Base-by-base conservation (phyloP, 2,888 invertebrate genomes). In the Hesperia comma region DNA sequence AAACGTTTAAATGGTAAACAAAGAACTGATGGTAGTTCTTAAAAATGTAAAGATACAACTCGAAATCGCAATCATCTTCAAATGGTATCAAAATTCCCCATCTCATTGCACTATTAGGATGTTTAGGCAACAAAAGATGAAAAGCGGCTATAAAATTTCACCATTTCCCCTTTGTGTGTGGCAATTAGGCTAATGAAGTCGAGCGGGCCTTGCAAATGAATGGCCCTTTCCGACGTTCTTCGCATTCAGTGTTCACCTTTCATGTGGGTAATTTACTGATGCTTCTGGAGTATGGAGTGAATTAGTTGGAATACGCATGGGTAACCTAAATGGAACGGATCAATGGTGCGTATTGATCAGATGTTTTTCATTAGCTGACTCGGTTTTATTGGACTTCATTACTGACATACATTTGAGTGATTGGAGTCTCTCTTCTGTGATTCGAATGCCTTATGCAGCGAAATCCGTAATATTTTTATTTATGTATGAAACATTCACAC, bases 111-210 rank as follows among this genome's bases (percentile, higher is more conserved):
- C 63, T 68, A 69, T 69, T 58, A 46, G 46, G 70, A 73, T 72
- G 75, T 74, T 76, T 75, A 70, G 72, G 69, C 71, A 84, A 86
- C 86, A 87, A 86, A 86, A 87, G 88, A 86, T 86, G 88, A 87
- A 87, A 86, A 84, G 84, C 83, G 74, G 80, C 86, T 83, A 88
- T 90, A 87, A 89, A 90, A 90, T 86, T 90, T 85, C 81, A 80
- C 85, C 84, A 82, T 88, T 87, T 86, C 84, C 87, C 84, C 85
- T 89, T 88, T 90, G 88, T 88, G 80, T 79, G 82, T 77, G 76
- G 90, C 91, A 91, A 92, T 92, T 92, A 92, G 88, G 84, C 87
- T 91, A 91, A 91, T 92, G 91, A 92, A 92, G 90, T 85, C 85
- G 81, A 80, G 78, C 78, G 79, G 80, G 80, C 75, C 78, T 79